Evolutionary conservation across 1,140 invertebrate species (phyloP), one percentile per base, ranked within the genome.

Genomic region (Hypothenemus hampei): DNA sequence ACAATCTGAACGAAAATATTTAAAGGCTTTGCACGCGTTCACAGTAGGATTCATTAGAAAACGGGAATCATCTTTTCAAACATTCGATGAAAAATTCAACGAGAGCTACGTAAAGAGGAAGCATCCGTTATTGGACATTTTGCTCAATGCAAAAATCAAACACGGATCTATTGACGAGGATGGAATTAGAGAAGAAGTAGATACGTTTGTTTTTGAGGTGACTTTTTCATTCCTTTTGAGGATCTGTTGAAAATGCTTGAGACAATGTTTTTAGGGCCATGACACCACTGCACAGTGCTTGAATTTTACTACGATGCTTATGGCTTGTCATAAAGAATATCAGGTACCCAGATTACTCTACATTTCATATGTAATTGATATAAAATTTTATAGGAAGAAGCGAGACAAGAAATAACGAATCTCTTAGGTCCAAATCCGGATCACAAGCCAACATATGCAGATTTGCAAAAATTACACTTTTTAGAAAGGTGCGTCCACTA

Each of bases 121-220:
- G 44, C 65, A 85, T 7, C 87, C 89, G 4, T 89, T 94, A 74
- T 69, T 94, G 11, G 91, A 94, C 75, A 75, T 92, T 58, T 63
- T 92, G 7, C 70, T 92, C 26, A 55, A 77, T 62, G 77, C 77
- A 10, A 77, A 80, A 45, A 73, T 76, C 36, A 64, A 74, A 46
- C 72, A 77, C 13, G 73, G 70, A 45, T 41, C 62, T 6, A 78
- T 80, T 43, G 78, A 77, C 54, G 70, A 81, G 40, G 50, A 73
- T 18, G 86, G 87, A 49, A 87, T 92, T 31, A 76, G 81, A 56
- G 87, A 91, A 66, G 88, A 91, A 77, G 86, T 89, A 3, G 86
- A 90, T 66, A 90, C 86, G 0, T 91, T 90, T 64, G 84, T 87
- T 77, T 89, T 89, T 72, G 85, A 84, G 74, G 72, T 62, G 52